phyloP scores from a whole-genome alignment of 2,888 invertebrate genomes.

The Nemurella pictetii region DNA sequence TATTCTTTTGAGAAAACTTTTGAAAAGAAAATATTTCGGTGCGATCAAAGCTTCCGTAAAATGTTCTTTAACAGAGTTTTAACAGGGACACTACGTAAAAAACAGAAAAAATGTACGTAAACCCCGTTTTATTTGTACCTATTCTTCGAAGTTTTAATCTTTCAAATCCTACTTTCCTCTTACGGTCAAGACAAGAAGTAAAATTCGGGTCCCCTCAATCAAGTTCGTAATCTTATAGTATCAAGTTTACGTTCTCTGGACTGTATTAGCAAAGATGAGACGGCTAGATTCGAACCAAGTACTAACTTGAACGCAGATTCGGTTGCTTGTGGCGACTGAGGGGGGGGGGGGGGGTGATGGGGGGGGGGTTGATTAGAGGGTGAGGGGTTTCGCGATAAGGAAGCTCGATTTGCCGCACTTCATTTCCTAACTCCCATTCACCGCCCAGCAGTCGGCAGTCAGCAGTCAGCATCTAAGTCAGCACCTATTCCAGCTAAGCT shows the following conservation, averaged over 20 bases:
- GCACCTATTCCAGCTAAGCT: neutral
- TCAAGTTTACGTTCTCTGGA: neutral
- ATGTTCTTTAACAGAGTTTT: no score
- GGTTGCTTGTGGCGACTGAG: neutral
- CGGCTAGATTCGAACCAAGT: neutral
- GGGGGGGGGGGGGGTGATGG: slow-evolving; percentile 2
- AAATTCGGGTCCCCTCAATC: no score
- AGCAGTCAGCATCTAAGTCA: neutral
- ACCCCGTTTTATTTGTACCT: no score
- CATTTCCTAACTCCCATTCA: neutral
- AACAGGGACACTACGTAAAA: no score
- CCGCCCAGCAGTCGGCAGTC: neutral
- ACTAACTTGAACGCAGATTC: neutral
- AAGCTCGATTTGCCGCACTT: neutral
- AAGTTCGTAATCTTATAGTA: neutral
- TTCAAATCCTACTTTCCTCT: no score
- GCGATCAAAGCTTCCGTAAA: no score
- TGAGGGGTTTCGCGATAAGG: neutral
- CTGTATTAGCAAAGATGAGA: neutral
- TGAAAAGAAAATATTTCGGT: no score
- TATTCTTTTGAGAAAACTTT: no score
- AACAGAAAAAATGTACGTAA: no score
- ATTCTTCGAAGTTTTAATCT: no score
- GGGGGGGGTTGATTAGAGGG: neutral
- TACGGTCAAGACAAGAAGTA: no score